Evolutionary conservation across 2,113 vertebrate species (phyloP), one percentile per base, ranked within the genome.

Genomic region (Thamnophis sirtalis): DNA sequence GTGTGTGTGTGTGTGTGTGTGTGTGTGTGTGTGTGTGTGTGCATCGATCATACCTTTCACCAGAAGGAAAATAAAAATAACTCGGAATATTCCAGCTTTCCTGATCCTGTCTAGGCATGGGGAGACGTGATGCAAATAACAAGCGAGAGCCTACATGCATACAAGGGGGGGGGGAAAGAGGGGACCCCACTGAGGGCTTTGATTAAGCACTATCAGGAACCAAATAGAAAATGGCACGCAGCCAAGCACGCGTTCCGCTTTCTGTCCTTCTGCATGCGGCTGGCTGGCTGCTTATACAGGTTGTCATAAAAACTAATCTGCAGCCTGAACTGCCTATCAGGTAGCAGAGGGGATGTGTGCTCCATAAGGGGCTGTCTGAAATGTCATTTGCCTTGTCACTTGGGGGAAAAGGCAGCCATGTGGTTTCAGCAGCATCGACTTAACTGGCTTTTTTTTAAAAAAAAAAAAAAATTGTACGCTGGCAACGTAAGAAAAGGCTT

Each of bases 61-160:
- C 91, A 84, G 93, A 95, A 96, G 95, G 93, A 84, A 95, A 96
- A 97, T 95, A 97, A 97, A 97, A 96, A 96, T 96, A 96, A 92
- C 95, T 92, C 53, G 86, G 95, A 96, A 95, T 19, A 48, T 96
- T 95, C 96, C 94, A 91, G 92, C 96, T 96, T 97, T 96, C 93
- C 93, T 96, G 91, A 96, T 94, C 95, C 93, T 94, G 94, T 84
- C 93, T 94, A 93, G 95, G 88, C 95, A 90, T 84, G 60, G 84
- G 56, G 91, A 94, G 90, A 96, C 22, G 63, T 97, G 97, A 96
- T 92, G 93, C 84, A 95, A 95, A 96, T 96, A 93, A 94, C 93
- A 97, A 97, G 93, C 63, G 92, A 92, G 88, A 89, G 85, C 48
- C 54, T 60, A 91, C 88, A 48, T 93, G 91, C 93, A 68, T 84